Conservation (phyloP, 2,113 vertebrate species). For the Ceyx margarethae region DNA sequence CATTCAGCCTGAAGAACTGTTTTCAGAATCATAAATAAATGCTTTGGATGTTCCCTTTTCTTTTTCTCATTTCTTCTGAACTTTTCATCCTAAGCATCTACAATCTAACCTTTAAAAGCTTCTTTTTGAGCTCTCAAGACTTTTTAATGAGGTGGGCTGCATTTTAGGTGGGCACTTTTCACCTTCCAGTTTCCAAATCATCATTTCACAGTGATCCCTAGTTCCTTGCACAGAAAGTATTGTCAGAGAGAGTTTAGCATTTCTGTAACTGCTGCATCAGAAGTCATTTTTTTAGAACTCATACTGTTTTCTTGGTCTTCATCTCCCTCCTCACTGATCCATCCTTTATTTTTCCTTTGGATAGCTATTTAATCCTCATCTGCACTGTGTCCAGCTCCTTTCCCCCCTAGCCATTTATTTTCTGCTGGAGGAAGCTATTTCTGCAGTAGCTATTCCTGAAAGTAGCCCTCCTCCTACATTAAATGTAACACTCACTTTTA, state of each 20-base stretch:
- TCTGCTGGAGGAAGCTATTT: conserved; percentile 11
- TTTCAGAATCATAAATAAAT: background rate
- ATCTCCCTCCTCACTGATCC: background rate
- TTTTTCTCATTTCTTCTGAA: background rate
- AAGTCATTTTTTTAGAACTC: background rate
- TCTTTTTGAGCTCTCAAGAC: background rate
- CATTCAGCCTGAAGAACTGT: background rate
- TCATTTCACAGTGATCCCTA: background rate
- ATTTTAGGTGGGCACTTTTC: background rate
- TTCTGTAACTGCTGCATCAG: background rate
- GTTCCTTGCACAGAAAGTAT: background rate
- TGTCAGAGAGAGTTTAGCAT: background rate
- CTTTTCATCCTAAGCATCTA: background rate
- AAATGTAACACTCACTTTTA: background rate
- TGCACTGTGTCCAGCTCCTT: background rate
- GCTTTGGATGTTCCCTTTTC: background rate
- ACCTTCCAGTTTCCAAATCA: background rate
- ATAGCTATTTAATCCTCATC: background rate
- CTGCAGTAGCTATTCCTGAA: background rate
- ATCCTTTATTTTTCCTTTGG: background rate
- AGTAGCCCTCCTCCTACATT: background rate
- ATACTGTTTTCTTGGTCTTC: background rate
- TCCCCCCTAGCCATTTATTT: background rate
- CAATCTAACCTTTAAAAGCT: background rate
- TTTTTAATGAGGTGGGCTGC: background rate